Conservation (phyloP, 2,797 vertebrate species). For the Phalanger gymnotis region DNA sequence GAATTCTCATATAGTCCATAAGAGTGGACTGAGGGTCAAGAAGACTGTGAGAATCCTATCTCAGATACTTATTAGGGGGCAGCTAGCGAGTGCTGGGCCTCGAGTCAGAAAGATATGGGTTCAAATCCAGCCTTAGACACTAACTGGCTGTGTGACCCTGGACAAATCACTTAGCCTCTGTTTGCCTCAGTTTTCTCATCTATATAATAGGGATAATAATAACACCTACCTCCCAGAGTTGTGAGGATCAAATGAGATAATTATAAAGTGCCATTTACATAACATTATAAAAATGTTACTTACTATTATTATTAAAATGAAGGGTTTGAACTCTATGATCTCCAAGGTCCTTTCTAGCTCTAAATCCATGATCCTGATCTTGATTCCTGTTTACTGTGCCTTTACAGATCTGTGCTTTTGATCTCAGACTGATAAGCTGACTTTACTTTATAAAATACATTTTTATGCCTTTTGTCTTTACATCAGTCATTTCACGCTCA, state of each 20-base stretch:
- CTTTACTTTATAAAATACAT: background rate
- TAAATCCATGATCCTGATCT: background rate
- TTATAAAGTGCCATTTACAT: background rate
- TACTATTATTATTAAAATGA: background rate
- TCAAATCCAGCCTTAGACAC: background rate
- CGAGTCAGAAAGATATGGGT: background rate
- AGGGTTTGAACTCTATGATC: background rate
- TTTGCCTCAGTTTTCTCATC: background rate
- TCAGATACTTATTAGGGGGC: background rate
- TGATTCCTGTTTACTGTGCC: background rate
- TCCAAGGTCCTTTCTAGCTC: background rate
- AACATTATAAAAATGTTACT: background rate
- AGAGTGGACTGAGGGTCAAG: background rate
- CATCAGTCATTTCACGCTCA: background rate
- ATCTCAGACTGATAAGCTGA: conserved; percentile 6
- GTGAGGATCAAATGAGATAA: background rate
- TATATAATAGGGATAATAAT: background rate
- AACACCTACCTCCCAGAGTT: background rate
- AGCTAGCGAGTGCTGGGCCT: background rate
- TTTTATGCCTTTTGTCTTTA: background rate
- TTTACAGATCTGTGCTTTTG: conserved; percentile 22
- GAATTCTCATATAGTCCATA: background rate
- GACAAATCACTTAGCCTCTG: background rate
- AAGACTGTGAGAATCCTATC: background rate
- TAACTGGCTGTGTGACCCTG: background rate